phyloP scores from a whole-genome alignment of 2,113 vertebrate genomes.

The Oreochromis tanganicae region DNA sequence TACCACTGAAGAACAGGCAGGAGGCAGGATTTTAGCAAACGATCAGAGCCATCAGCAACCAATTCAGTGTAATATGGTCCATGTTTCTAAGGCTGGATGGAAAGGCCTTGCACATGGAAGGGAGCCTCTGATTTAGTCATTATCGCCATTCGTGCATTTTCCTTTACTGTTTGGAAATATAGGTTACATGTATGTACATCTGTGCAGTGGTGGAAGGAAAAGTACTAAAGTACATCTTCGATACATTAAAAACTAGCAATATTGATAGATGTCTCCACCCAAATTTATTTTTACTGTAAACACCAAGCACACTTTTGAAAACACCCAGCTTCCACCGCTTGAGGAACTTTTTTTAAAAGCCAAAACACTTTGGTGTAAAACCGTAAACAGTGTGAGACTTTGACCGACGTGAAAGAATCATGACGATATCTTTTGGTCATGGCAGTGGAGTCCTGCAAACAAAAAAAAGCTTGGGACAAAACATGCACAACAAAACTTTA shows the following conservation, averaged over 20 bases:
- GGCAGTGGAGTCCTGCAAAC: background rate
- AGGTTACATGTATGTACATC: background rate
- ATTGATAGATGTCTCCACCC: background rate
- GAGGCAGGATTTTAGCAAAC: background rate
- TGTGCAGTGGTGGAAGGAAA: constrained; percentile 5
- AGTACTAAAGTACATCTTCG: background rate
- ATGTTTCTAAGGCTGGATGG: constrained; percentile 7
- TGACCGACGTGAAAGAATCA: background rate
- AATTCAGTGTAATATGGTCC: background rate
- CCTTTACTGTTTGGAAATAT: background rate
- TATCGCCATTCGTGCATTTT: constrained; percentile 4
- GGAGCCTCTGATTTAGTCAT: constrained; percentile 22
- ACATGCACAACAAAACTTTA: background rate
- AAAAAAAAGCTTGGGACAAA: accelerated
- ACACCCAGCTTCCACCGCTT: background rate
- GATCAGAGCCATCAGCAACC: background rate
- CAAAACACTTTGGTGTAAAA: background rate
- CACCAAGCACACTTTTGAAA: background rate
- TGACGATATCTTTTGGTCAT: background rate
- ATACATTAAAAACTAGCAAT: background rate
- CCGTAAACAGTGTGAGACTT: too few species aligned
- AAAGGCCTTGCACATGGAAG: background rate
- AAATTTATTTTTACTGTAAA: background rate
- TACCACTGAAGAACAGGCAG: background rate
- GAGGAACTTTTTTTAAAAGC: background rate